phyloP scores from a whole-genome alignment of 2,113 vertebrate genomes.

The Calidris pygmaea region DNA sequence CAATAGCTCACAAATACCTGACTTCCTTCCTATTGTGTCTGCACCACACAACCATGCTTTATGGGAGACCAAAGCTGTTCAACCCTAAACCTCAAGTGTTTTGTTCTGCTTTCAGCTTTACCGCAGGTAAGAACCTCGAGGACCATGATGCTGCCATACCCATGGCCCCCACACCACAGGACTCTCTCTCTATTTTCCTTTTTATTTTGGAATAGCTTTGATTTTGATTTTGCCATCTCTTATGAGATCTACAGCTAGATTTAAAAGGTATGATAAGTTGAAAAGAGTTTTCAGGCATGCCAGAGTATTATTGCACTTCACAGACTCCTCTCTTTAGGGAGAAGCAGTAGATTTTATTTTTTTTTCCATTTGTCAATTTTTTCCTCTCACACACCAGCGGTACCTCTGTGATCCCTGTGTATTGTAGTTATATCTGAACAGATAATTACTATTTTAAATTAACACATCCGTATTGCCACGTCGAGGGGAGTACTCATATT shows the following conservation, averaged over 20 bases:
- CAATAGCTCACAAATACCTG: background rate
- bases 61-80: background rate
- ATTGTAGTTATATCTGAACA: background rate
- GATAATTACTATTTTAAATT: background rate
- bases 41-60: background rate
- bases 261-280: background rate
- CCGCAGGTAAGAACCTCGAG: background rate
- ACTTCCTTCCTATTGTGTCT: background rate
- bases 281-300: background rate
- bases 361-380: background rate
- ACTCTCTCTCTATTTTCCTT: background rate
- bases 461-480: background rate
- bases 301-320: background rate
- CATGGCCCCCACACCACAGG: background rate
- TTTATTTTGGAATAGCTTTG: background rate
- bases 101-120: background rate
- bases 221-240: background rate
- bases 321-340: background rate
- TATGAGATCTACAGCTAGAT: background rate
- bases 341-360: background rate
- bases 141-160: rapidly evolving
- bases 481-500: background rate
- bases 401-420: background rate
- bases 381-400: background rate
- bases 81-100: background rate